phyloP scores from a whole-genome alignment of 2,888 invertebrate genomes.

The Parapristionchus giblindavisi region DNA sequence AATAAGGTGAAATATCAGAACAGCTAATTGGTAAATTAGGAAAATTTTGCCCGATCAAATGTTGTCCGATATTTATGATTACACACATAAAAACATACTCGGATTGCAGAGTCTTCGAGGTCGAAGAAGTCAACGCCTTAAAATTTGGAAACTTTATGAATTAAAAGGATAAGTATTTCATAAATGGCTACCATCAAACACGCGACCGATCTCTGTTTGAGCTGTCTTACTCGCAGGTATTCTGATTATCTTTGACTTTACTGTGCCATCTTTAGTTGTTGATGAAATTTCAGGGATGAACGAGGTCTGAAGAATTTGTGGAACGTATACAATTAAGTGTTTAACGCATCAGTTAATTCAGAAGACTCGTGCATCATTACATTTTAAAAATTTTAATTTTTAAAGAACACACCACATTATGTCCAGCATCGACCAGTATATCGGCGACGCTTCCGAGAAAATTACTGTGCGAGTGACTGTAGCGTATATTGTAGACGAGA shows the following conservation, averaged over 20 bases:
- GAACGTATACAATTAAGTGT: neutral
- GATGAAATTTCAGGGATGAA: slow-evolving; percentile 13
- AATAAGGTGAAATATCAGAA: neutral
- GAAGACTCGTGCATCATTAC: slow-evolving; percentile 1
- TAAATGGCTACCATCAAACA: neutral
- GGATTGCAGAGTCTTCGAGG: neutral
- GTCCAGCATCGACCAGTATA: slow-evolving; percentile 47
- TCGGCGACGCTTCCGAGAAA: slow-evolving; percentile 47
- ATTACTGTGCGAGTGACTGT: slow-evolving; percentile 46
- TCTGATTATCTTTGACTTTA: slow-evolving; percentile 15
- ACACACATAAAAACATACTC: neutral
- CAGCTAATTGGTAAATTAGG: neutral
- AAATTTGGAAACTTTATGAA: neutral
- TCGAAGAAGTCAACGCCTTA: slow-evolving; percentile 17
- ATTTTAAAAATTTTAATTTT: neutral
- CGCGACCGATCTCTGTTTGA: neutral
- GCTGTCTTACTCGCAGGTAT: neutral
- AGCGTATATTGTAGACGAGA: slow-evolving; percentile 45
- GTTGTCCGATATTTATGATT: neutral
- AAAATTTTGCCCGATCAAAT: neutral
- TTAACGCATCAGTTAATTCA: no score
- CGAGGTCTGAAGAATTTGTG: slow-evolving; percentile 21
- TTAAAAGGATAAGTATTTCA: neutral
- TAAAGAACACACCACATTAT: slow-evolving; percentile 45
- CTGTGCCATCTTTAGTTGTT: slow-evolving; percentile 6